Percentiles rank a stretch among this genome's conserved stretches.
Conservation (phyloP, 2,797 vertebrate genomes). For the Sebastes cheni region DNA sequence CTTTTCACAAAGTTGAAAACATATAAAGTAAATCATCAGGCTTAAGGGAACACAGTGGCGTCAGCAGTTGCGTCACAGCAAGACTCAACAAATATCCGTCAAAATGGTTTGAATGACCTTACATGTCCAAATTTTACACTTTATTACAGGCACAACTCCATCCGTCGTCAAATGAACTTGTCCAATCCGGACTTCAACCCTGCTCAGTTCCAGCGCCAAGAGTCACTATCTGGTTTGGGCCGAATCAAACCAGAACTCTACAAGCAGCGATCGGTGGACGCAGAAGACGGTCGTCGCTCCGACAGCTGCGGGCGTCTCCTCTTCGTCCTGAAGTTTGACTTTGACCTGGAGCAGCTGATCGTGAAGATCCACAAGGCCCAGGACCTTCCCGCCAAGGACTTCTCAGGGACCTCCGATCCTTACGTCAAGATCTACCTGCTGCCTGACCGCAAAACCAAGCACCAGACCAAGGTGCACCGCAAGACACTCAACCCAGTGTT, state of each 20-base stretch:
- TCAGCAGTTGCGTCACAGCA: neutral
- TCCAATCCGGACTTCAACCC: constrained; percentile 97
- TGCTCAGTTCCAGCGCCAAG: constrained; percentile 95
- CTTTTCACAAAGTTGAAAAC: neutral
- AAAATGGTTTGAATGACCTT: neutral
- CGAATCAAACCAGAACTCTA: constrained; percentile 97
- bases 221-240: constrained; percentile 91
- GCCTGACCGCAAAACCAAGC: constrained; percentile 97
- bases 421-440: constrained; percentile 99
- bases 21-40: neutral
- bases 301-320: constrained; percentile 92
- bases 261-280: constrained; percentile 94
- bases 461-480: constrained; percentile 99
- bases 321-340: constrained; percentile 96
- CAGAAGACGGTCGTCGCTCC: constrained; percentile 85
- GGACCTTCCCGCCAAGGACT: constrained; percentile 97
- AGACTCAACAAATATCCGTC: neutral
- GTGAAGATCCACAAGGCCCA: constrained; percentile 97
- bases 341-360: constrained; percentile 96
- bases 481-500: constrained; percentile 98
- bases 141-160: constrained; percentile 91
- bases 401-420: constrained; percentile 97
- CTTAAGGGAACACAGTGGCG: neutral
- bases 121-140: neutral
- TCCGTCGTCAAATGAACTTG: constrained; percentile 95